Percentiles rank a stretch among this genome's conserved stretches.
These are phyloP conservation scores for Gadus chalcogrammus DNA, from an alignment of 2,113 vertebrate species.

Conservation along the genomic window DNA sequence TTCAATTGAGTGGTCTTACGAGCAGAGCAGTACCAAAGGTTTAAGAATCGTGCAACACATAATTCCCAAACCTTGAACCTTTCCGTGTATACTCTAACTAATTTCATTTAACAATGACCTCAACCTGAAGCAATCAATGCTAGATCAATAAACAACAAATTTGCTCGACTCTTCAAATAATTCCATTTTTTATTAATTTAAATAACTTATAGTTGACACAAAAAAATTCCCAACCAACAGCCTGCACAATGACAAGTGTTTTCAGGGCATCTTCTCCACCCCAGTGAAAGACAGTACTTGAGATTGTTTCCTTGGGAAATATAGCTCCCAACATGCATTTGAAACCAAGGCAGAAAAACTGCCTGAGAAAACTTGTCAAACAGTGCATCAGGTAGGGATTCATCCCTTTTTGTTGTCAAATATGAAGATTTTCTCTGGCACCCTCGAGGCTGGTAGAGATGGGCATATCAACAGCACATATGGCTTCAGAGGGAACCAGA, in stretches of 20 bases:
- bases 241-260: constrained; percentile 53
- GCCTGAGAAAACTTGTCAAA: constrained; percentile 42
- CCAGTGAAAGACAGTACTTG: constrained; percentile 46
- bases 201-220: constrained; percentile 77
- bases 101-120: too few species aligned
- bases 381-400: constrained; percentile 28
- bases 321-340: constrained; percentile 50
- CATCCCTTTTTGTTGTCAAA: constrained; percentile 35
- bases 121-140: too few species aligned
- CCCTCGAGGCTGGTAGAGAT: constrained; percentile 25
- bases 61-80: too few species aligned
- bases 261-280: constrained; percentile 57
- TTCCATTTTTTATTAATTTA: constrained; percentile 72
- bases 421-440: constrained; percentile 30
- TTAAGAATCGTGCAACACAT: too few species aligned
- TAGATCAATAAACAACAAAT: constrained; percentile 3
- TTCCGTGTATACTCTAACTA: too few species aligned
- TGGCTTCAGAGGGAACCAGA: constrained; percentile 27
- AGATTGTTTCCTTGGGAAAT: constrained; percentile 67
- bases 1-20: constrained; percentile 30
- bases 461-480: constrained; percentile 31
- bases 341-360: constrained; percentile 47
- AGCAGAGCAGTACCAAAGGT: not conserved
- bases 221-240: constrained; percentile 60
- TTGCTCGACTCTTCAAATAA: constrained; percentile 44